phyloP scores from a whole-genome alignment of 2,888 invertebrate genomes.

The Keiferia lycopersicella region DNA sequence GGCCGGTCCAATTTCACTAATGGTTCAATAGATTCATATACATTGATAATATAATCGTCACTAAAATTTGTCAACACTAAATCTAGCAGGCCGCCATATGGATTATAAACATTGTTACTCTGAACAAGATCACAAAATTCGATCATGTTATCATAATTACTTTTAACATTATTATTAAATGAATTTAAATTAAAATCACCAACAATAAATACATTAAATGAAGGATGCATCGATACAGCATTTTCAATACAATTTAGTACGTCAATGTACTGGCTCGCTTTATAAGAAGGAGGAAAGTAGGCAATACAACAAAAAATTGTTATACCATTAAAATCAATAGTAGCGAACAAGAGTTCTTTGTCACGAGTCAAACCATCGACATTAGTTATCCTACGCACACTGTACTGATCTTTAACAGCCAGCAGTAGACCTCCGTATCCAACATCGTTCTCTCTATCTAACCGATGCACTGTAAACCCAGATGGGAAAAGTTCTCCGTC shows the following conservation, averaged over 20 bases:
- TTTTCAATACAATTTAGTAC: constrained; percentile 15
- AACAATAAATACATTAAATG: background rate
- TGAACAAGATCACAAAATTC: constrained; percentile 2
- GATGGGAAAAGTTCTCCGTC: constrained; percentile 27
- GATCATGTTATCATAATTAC: background rate
- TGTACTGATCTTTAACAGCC: constrained; percentile 13
- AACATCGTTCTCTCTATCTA: constrained; percentile 21
- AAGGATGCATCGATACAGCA: background rate
- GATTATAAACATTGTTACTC: background rate
- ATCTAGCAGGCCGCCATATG: constrained; percentile 6
- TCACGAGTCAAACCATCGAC: background rate
- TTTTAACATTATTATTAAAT: background rate
- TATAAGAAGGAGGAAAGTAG: background rate
- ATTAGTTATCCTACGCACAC: background rate
- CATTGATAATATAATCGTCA: background rate
- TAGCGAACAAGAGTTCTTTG: constrained; percentile 13
- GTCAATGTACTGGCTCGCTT: background rate
- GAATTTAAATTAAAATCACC: constrained; percentile 7
- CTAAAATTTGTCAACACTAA: constrained; percentile 8
- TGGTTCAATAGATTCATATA: background rate
- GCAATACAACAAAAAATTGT: constrained; percentile 14
- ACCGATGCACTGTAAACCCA: constrained; percentile 19
- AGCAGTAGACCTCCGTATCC: constrained; percentile 27
- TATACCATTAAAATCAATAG: background rate
- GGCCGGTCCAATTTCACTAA: background rate